Conservation (phyloP, 2,888 invertebrate species). For the Cheilosia vernalis region DNA sequence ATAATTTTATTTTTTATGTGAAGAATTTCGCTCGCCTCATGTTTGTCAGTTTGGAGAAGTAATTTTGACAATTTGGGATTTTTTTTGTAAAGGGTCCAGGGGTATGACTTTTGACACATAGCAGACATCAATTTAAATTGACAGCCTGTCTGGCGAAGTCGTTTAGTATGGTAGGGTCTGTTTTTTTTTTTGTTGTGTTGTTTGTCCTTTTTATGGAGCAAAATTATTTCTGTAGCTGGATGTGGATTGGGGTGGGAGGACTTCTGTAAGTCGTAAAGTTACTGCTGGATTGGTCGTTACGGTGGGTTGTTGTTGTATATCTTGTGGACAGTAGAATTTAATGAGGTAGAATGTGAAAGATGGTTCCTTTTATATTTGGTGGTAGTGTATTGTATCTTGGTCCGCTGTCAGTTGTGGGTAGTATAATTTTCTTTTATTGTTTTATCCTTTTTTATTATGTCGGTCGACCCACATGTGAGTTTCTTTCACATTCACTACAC, state of each 20-base stretch:
- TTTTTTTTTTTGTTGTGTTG: slow-evolving; percentile 30
- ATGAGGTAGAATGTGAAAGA: slow-evolving; percentile 48
- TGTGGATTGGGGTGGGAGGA: slow-evolving; percentile 14
- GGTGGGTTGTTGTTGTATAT: slow-evolving; percentile 51
- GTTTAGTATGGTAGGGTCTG: slow-evolving; percentile 31
- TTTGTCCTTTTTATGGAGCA: slow-evolving; percentile 52
- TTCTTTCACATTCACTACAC: too few species aligned
- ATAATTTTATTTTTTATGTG: slow-evolving; percentile 28
- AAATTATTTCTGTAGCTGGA: slow-evolving; percentile 39
- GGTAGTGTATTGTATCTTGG: slow-evolving; percentile 1
- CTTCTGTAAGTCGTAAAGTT: slow-evolving; percentile 68
- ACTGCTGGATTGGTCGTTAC: slow-evolving; percentile 67
- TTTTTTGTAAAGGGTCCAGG: slow-evolving; percentile 1
- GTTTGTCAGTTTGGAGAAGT: slow-evolving; percentile 46
- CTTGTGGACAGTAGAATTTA: slow-evolving; percentile 46
- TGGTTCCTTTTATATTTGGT: slow-evolving; percentile 18
- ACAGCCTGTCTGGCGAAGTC: slow-evolving; percentile 63
- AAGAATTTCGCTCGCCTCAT: slow-evolving; percentile 37
- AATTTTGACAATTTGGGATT: slow-evolving; percentile 62
- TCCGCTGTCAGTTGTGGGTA: slow-evolving; percentile 50
- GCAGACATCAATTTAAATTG: slow-evolving; percentile 63
- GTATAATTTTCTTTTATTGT: slow-evolving; percentile 43
- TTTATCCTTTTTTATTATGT: slow-evolving; percentile 51
- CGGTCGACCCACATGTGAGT: slow-evolving; percentile 26
- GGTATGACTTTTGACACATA: slow-evolving; percentile 71